These are phyloP conservation scores for Spisula solida DNA, from an alignment of 2,888 invertebrate species.

Conservation along the genomic window DNA sequence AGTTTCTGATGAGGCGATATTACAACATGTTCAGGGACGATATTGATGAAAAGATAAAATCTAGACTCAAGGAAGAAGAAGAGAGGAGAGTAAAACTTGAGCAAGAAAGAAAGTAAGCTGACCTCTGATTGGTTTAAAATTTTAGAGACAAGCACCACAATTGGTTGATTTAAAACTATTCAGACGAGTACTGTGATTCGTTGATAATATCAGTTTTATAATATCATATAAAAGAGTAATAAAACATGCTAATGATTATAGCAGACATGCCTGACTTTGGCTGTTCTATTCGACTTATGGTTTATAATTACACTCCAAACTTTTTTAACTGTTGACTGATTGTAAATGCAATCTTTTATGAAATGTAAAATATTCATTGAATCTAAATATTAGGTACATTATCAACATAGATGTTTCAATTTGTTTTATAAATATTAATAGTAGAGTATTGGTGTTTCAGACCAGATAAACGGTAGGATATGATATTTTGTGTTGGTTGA, in stretches of 20 bases:
- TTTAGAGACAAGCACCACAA: neutral
- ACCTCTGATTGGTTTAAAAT: neutral
- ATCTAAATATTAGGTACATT: no score
- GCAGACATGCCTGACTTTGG: no score
- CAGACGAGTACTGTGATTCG: neutral
- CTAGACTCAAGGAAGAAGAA: slow-evolving; percentile 80
- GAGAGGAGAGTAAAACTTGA: slow-evolving; percentile 76
- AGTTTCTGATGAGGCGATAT: slow-evolving; percentile 83
- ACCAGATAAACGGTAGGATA: slow-evolving; percentile 12
- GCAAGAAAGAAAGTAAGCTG: slow-evolving; percentile 82
- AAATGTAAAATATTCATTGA: no score
- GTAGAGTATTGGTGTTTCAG: neutral
- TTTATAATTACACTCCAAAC: no score
- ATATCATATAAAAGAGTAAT: no score
- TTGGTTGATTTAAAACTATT: neutral
- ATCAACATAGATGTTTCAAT: no score
- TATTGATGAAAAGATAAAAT: slow-evolving; percentile 80
- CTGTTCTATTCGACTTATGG: no score
- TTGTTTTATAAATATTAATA: neutral
- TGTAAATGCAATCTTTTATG: no score
- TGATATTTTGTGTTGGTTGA: slow-evolving; percentile 18
- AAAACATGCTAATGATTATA: no score
- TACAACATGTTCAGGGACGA: slow-evolving; percentile 80
- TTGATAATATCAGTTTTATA: neutral
- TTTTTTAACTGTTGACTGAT: no score